Conservation (phyloP, 2,888 invertebrate species). For the Stenoptilia bipunctidactyla region DNA sequence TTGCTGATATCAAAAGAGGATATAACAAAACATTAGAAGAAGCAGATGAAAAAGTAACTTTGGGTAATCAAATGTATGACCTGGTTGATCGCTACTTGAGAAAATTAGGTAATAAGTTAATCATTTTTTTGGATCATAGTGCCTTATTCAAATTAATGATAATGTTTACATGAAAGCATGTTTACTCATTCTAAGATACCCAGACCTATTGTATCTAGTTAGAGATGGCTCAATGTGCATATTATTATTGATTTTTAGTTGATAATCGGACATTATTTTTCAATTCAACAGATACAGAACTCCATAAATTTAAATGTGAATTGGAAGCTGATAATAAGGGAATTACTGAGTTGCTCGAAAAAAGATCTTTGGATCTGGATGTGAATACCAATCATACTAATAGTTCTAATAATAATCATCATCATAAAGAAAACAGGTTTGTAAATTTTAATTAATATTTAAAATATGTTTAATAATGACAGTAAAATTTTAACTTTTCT, state of each 20-base stretch:
- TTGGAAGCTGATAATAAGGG: slow-evolving; percentile 98
- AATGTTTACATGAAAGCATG: too few relatives aligned
- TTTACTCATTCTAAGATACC: too few relatives aligned
- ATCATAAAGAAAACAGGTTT: slow-evolving; percentile 89
- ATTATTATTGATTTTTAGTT: too few relatives aligned
- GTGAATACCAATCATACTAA: slow-evolving; percentile 57
- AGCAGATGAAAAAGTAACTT: slow-evolving; percentile 95
- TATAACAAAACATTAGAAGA: slow-evolving; percentile 94
- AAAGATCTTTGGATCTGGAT: slow-evolving; percentile 92
- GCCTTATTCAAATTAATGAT: too few relatives aligned
- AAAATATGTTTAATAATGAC: background rate
- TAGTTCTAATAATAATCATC: slow-evolving; percentile 72
- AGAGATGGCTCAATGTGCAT: too few relatives aligned
- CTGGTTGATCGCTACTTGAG: slow-evolving; percentile 93
- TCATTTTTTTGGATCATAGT: too few relatives aligned
- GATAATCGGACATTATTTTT: too few relatives aligned
- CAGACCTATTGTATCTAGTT: too few relatives aligned
- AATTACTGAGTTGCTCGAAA: slow-evolving; percentile 95
- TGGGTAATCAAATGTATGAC: slow-evolving; percentile 95
- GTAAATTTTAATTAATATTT: slow-evolving; percentile 21
- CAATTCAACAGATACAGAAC: slow-evolving; percentile 84
- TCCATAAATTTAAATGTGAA: slow-evolving; percentile 98
- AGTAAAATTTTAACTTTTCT: too few relatives aligned
- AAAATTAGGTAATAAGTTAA: slow-evolving; percentile 86
- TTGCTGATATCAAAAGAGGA: slow-evolving; percentile 85